Conservation (phyloP, 2,113 vertebrate species). For the Malurus cyaneus region DNA sequence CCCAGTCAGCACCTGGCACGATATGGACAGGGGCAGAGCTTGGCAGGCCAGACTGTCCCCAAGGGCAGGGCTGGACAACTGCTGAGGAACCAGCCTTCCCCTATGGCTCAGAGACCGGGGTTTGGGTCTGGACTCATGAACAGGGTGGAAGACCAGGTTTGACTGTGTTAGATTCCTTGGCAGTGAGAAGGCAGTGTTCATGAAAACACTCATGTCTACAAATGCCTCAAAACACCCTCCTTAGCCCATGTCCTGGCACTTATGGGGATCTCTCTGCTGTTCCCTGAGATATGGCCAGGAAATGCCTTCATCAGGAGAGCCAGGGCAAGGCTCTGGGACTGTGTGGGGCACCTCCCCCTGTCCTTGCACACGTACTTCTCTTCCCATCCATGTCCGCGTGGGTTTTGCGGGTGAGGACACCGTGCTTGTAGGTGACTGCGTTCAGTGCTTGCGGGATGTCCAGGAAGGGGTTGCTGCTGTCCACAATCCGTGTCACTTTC, state of each 20-base stretch:
- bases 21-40: not conserved
- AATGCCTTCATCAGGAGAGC: not conserved
- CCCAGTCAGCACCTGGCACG: not conserved
- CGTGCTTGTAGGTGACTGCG: constrained; percentile 93
- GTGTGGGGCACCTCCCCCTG: not conserved
- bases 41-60: not conserved
- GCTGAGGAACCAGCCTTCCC: not conserved
- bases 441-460: constrained; percentile 90
- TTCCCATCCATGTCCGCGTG: constrained; percentile 97
- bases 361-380: constrained; percentile 82
- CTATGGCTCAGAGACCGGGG: not conserved
- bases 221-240: not conserved
- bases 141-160: not conserved
- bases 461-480: constrained; percentile 94
- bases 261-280: not conserved
- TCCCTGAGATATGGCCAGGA: not conserved
- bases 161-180: not conserved
- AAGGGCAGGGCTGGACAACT: not conserved
- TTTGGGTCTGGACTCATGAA: not conserved
- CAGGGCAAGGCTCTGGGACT: not conserved
- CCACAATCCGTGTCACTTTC: constrained; percentile 90
- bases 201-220: not conserved
- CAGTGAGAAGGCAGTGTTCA: not conserved
- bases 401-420: constrained; percentile 91
- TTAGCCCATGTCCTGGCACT: not conserved